Evolutionary conservation across 2,888 invertebrate genomes (phyloP).

Genomic region (Thysanoteuthis rhombus): DNA sequence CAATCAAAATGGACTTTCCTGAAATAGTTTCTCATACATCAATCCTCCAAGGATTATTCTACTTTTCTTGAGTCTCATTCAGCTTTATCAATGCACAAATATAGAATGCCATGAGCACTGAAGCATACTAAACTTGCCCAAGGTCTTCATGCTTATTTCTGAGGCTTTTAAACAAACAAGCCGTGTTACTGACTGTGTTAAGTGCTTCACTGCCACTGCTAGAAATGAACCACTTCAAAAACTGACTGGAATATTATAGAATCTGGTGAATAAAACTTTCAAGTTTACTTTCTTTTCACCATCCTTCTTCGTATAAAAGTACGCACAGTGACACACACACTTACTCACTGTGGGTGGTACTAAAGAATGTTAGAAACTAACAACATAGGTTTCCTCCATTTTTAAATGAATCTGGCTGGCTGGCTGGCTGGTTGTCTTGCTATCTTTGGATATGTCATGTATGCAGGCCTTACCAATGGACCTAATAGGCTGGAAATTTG

Average conservation of each 20-base stretch:
- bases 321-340: no score
- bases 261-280: not conserved
- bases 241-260: not conserved
- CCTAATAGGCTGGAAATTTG: no score
- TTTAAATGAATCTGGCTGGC: no score
- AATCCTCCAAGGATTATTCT: not conserved
- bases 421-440: no score
- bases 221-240: not conserved
- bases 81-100: not conserved
- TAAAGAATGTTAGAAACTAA: no score
- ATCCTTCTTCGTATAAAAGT: no score
- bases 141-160: not conserved
- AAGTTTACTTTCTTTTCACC: no score
- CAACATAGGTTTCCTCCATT: no score
- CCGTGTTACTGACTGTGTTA: not conserved
- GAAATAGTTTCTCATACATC: not conserved
- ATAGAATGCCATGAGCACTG: not conserved
- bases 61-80: not conserved
- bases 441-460: no score
- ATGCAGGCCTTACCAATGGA: no score
- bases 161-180: not conserved
- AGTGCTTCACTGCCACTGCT: not conserved
- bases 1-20: not conserved
- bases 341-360: no score
- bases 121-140: not conserved